Evolutionary conservation across 2,888 invertebrate species (phyloP).

Genomic region (Conus canariensis): DNA sequence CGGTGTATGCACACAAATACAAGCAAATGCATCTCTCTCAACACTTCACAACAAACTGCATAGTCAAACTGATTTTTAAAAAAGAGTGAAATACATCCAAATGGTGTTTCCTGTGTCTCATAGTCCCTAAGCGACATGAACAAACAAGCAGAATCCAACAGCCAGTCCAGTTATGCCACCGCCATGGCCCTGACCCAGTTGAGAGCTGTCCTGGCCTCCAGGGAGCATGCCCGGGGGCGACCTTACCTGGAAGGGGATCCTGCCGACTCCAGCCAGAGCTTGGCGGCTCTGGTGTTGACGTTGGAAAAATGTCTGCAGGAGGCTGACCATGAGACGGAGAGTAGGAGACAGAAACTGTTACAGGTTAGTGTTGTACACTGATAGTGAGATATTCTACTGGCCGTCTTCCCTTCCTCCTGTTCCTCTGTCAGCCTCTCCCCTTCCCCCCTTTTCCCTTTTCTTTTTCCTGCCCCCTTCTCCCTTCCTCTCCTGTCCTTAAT

Average conservation of each 20-base stretch:
- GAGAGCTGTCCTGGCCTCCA: slow-evolving; percentile 63
- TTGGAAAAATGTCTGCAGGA: slow-evolving; percentile 72
- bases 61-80: too few species aligned
- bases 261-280: slow-evolving; percentile 60
- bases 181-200: slow-evolving; percentile 70
- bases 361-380: slow-evolving; percentile 54
- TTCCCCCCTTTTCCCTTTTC: not conserved
- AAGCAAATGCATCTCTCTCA: too few species aligned
- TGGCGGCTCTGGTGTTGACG: slow-evolving; percentile 69
- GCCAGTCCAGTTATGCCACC: slow-evolving; percentile 61
- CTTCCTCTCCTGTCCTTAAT: not conserved
- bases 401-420: not conserved
- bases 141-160: slow-evolving; percentile 60
- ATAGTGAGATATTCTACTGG: too few species aligned
- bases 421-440: not conserved
- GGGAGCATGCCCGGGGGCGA: slow-evolving; percentile 66
- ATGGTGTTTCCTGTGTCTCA: too few species aligned
- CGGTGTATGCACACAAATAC: too few species aligned
- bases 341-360: slow-evolving; percentile 57
- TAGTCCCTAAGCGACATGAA: slow-evolving; percentile 65
- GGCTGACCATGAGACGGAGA: slow-evolving; percentile 62
- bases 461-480: not conserved
- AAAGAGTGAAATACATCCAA: too few species aligned
- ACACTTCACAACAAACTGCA: too few species aligned
- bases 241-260: slow-evolving; percentile 71